Conservation (phyloP, 1,140 invertebrate species). For the Drosophila quadrilineata region DNA sequence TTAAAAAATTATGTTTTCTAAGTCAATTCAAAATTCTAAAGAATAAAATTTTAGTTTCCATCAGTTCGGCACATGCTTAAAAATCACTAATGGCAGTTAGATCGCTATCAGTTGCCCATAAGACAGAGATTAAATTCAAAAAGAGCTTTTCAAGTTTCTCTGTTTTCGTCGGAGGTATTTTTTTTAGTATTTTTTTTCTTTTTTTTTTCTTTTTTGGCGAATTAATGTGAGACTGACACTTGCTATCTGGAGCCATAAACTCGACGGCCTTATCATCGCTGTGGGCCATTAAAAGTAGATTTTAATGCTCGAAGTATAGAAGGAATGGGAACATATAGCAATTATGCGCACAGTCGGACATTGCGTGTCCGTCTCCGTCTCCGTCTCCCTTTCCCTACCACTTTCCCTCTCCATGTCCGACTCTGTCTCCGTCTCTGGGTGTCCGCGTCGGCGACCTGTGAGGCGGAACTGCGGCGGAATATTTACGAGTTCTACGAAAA, state of each 20-base stretch:
- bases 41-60: background rate
- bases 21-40: background rate
- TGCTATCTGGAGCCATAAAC: conserved; percentile 75
- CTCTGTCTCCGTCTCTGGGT: conserved; percentile 3
- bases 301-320: conserved; percentile 57
- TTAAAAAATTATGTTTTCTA: too few relatives aligned
- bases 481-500: conserved; percentile 58
- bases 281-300: conserved; percentile 61
- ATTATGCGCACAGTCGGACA: conserved; percentile 69
- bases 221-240: conserved; percentile 69
- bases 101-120: background rate
- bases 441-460: conserved; percentile 17
- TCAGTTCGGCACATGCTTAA: conserved; percentile 2
- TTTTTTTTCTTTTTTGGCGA: too few relatives aligned
- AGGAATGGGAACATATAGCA: conserved; percentile 44
- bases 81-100: conserved; percentile 3
- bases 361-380: conserved; percentile 21
- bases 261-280: conserved; percentile 58
- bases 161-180: too few relatives aligned
- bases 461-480: conserved; percentile 40
- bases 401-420: too few relatives aligned
- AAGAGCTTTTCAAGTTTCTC: too few relatives aligned
- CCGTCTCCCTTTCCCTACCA: too few relatives aligned
- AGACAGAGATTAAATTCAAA: too few relatives aligned
- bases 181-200: too few relatives aligned